phyloP scores from a whole-genome alignment of 23 tunicate genomes.

The Botrylloides violaceus region DNA sequence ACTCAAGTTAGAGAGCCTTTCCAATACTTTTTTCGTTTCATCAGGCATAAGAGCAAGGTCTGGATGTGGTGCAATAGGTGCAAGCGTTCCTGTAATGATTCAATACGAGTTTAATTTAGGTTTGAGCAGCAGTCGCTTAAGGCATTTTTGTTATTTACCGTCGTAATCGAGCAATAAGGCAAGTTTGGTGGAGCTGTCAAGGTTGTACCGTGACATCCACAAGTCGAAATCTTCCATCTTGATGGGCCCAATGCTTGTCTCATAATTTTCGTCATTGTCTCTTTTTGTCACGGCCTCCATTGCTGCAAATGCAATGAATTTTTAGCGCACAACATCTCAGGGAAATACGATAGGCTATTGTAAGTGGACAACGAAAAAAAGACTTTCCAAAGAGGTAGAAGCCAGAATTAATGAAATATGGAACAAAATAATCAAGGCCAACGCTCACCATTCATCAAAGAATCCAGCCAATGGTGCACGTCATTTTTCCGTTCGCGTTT shows the following conservation, averaged over 20 bases:
- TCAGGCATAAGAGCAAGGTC: constrained; percentile 24
- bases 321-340: too few species aligned
- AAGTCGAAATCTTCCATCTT: constrained; percentile 18
- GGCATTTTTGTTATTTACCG: background rate
- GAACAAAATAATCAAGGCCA: too few species aligned
- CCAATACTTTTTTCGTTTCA: constrained; percentile 20
- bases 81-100: constrained; percentile 2
- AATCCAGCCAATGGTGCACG: constrained; percentile 19
- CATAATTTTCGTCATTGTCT: background rate
- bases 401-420: too few species aligned
- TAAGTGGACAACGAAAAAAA: too few species aligned
- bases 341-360: too few species aligned
- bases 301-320: too few species aligned
- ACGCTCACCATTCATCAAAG: constrained; percentile 3
- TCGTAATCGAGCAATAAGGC: constrained; percentile 22
- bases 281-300: constrained; percentile 20
- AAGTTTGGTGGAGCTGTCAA: constrained; percentile 12
- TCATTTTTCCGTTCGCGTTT: constrained; percentile 17
- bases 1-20: constrained; percentile 11
- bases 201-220: constrained; percentile 19
- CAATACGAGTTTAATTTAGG: background rate
- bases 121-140: background rate
- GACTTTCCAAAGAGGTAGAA: too few species aligned
- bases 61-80: constrained; percentile 23
- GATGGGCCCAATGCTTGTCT: constrained; percentile 14